A percentile compares a stretch with the other conserved stretches of the same genome.
phyloP scores from a whole-genome alignment of 2,888 invertebrate species.

The Tipula unca region DNA sequence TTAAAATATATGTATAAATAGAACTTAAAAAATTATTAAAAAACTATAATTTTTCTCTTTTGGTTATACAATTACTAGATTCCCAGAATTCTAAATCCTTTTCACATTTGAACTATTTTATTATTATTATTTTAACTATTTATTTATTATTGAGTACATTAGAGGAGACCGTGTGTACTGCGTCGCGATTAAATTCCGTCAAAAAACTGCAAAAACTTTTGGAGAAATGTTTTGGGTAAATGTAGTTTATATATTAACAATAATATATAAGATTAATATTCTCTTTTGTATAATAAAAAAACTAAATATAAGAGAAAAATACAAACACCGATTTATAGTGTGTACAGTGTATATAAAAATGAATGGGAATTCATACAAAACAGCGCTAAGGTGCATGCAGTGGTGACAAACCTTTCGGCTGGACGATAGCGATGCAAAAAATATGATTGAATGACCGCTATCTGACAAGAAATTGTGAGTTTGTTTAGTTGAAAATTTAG shows the following conservation, averaged over 20 bases:
- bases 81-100: neutral
- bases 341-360: neutral
- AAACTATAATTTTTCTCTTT: neutral
- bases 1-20: neutral
- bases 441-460: too few relatives aligned
- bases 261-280: slow-evolving; percentile 8
- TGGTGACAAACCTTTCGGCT: neutral
- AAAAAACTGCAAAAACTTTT: neutral
- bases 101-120: neutral
- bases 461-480: too few relatives aligned
- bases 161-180: neutral
- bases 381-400: neutral
- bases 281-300: neutral
- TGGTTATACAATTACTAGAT: neutral
- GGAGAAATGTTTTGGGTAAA: slow-evolving; percentile 14
- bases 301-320: neutral
- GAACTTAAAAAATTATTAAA: neutral
- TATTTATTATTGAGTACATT: neutral
- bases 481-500: too few relatives aligned
- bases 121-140: neutral
- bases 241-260: slow-evolving; percentile 4
- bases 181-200: neutral
- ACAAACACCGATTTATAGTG: neutral
- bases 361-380: neutral
- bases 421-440: neutral